Evolutionary conservation across 2,888 invertebrate species (phyloP).

Genomic region (Scaptomyza flava): DNA sequence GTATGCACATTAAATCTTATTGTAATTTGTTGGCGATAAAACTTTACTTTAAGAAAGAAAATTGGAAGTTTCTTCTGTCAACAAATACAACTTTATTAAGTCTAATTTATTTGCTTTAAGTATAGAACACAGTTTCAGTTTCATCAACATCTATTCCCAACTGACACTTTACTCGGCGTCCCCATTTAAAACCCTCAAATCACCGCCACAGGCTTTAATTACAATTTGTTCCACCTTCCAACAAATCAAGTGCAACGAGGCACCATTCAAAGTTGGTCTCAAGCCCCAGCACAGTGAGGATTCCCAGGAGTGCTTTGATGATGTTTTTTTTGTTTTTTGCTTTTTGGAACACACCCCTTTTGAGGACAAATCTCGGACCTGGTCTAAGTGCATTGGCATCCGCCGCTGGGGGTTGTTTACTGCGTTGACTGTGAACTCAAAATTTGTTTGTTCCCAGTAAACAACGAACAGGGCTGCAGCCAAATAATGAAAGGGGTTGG

Average conservation of each 20-base stretch:
- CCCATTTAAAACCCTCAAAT: conserved; percentile 38
- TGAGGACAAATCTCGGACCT: conserved; percentile 36
- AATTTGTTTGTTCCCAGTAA: conserved; percentile 70
- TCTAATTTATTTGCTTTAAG: background rate
- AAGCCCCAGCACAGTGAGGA: conserved; percentile 26
- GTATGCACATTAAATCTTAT: background rate
- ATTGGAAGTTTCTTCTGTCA: too few relatives aligned
- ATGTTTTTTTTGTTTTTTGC: conserved; percentile 9
- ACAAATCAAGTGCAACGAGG: conserved; percentile 44
- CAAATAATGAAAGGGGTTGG: conserved; percentile 39
- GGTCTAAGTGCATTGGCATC: conserved; percentile 64
- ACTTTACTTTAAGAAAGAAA: background rate
- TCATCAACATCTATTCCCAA: conserved; percentile 8
- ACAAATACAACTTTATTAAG: background rate
- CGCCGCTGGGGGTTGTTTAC: conserved; percentile 60
- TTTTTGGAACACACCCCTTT: conserved; percentile 34
- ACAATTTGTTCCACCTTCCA: conserved; percentile 26
- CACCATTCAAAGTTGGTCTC: conserved; percentile 4
- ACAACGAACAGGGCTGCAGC: conserved; percentile 43
- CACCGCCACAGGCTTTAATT: conserved; percentile 43
- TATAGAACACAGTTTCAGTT: background rate
- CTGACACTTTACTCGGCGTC: conserved; percentile 7
- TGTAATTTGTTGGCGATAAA: conserved; percentile 1
- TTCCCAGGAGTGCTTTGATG: conserved; percentile 53
- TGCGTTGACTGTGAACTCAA: conserved; percentile 24